Percentiles rank a stretch among this genome's conserved stretches.
Evolutionary conservation across 2,888 invertebrate genomes (phyloP).

Genomic region (Aradus depressus): DNA sequence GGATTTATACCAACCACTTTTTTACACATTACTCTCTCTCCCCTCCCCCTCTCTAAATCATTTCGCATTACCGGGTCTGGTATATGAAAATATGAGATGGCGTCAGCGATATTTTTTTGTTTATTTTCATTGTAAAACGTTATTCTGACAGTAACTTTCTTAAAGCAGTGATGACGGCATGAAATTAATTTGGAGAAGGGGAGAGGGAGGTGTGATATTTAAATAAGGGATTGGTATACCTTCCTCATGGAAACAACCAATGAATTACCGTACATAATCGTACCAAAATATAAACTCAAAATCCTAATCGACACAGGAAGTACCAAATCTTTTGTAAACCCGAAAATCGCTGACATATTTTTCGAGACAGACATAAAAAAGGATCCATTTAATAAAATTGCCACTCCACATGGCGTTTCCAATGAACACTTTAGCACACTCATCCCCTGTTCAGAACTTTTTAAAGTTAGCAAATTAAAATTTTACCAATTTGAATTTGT

Average conservation of each 20-base stretch:
- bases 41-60: too few relatives aligned
- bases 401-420: conserved; percentile 11
- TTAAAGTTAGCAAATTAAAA: conserved; percentile 4
- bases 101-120: too few relatives aligned
- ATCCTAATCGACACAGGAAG: conserved; percentile 9
- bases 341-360: conserved; percentile 4
- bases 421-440: background rate
- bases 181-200: too few relatives aligned
- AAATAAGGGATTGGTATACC: too few relatives aligned
- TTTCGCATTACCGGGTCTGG: too few relatives aligned
- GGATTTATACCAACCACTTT: too few relatives aligned
- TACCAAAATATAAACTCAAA: conserved; percentile 4
- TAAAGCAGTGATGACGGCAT: too few relatives aligned
- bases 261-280: conserved; percentile 8
- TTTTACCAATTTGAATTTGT: conserved; percentile 6
- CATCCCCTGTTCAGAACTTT: conserved; percentile 6
- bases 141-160: too few relatives aligned
- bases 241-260: background rate
- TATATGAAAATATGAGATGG: too few relatives aligned
- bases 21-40: too few relatives aligned
- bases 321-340: conserved; percentile 6
- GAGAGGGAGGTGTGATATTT: too few relatives aligned
- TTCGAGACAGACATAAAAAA: background rate
- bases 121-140: too few relatives aligned
- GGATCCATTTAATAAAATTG: conserved; percentile 4